phyloP scores from a whole-genome alignment of 2,888 invertebrate species.

The Camponotus fellah region DNA sequence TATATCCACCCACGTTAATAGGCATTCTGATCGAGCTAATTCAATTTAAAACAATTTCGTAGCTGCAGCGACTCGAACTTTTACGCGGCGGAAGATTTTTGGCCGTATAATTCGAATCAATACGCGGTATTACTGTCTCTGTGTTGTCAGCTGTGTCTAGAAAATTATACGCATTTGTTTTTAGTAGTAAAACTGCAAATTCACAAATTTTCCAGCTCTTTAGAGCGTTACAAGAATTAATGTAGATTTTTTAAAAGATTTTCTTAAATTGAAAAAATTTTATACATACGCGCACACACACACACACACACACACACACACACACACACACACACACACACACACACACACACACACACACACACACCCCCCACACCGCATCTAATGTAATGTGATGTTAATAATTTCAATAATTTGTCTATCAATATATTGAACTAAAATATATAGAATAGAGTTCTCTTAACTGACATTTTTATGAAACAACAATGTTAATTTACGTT shows the following conservation, averaged over 20 bases:
- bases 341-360: no score
- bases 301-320: no score
- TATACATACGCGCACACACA: background rate
- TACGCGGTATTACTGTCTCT: slow-evolving; percentile 10
- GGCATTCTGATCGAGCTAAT: slow-evolving; percentile 49
- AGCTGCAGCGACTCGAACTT: slow-evolving; percentile 60
- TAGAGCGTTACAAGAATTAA: background rate
- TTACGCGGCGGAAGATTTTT: slow-evolving; percentile 21
- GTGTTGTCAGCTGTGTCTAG: no score
- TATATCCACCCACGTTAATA: slow-evolving; percentile 53
- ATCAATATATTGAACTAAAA: background rate
- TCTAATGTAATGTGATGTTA: slow-evolving; percentile 4
- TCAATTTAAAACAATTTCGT: slow-evolving; percentile 63
- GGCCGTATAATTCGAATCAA: slow-evolving; percentile 26
- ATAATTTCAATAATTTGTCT: background rate
- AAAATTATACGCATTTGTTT: background rate
- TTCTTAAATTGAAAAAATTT: background rate
- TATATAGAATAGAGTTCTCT: no score
- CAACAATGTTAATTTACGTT: no score
- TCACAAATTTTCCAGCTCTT: background rate
- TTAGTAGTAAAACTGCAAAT: background rate
- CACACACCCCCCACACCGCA: no score
- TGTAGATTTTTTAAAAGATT: background rate
- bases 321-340: no score
- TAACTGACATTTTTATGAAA: no score